Evolutionary conservation across 2,888 invertebrate species (phyloP), one percentile per base, ranked within the genome.

Genomic region (Thumatha senex): DNA sequence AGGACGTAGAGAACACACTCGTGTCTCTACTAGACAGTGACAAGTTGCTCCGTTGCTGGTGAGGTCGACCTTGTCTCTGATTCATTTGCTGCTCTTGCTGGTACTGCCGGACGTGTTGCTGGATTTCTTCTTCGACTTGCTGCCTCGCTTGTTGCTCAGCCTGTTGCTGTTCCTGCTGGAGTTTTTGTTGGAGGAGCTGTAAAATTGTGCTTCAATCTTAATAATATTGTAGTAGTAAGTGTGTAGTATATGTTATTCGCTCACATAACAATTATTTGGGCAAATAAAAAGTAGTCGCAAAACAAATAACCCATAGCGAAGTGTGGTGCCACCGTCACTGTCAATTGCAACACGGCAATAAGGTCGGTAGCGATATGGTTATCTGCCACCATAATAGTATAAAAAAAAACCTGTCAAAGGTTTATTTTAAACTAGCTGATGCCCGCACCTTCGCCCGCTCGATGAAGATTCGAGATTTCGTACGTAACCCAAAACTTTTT

Each of bases 1-100:
- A 89, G 0, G 88, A 89, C 0, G 90, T 88, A 0, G 90, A 92
- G 56, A 86, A 90, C 2, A 91, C 86, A 46, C 92, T 92, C 0
- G 88, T 86, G 45, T 92, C 92, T 13, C 92, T 67, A 62, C 92
- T 92, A 0, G 87, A 87, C 0, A 86, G 61, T 0, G 89, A 87
- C n/a, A 82, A 75, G 11, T 74, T 63, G 12, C 74, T 70, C 10
- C 67, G 67, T 52, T 70, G 80, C 41, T 81, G 80, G 14, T 74
- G 78, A 2, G 74, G 75, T 39, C 72, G 73, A 18, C 71, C 70
- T 42, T 72, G 67, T 14, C 51, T 72, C 48, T 73, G 74, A 18
- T 43, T 44, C 13, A 54, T 58, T 36, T 61, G 71, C 12, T 67
- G 68, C 3, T 55, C 56, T 34, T 40, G 40, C 24, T 40, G 67